Conservation (phyloP, 1,140 invertebrate species). For the Danaus plexippus region DNA sequence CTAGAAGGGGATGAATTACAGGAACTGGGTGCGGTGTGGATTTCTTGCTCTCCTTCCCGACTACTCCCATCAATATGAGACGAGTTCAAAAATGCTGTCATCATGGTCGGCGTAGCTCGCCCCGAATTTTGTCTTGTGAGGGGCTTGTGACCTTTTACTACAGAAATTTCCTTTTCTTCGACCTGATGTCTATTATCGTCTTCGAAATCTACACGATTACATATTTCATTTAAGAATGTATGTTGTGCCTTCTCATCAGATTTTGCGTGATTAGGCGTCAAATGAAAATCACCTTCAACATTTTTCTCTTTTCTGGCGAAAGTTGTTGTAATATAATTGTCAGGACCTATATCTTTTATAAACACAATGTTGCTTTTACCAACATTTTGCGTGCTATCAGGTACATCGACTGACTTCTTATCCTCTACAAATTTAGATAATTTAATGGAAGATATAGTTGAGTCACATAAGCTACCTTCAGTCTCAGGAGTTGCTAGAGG, state of each 20-base stretch:
- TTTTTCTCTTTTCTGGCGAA: slow-evolving; percentile 71
- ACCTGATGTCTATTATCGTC: slow-evolving; percentile 70
- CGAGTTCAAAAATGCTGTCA: slow-evolving; percentile 69
- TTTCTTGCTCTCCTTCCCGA: slow-evolving; percentile 40
- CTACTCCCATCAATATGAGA: slow-evolving; percentile 52
- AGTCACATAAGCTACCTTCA: slow-evolving; percentile 73
- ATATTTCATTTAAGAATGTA: slow-evolving; percentile 67
- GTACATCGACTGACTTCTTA: slow-evolving; percentile 59
- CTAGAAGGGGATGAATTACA: slow-evolving; percentile 59
- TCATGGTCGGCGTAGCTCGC: slow-evolving; percentile 69
- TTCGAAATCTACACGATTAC: slow-evolving; percentile 65
- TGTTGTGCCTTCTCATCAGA: slow-evolving; percentile 66
- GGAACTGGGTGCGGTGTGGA: slow-evolving; percentile 51
- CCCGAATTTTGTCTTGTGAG: slow-evolving; percentile 72
- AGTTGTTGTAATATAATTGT: slow-evolving; percentile 78
- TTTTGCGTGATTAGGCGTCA: slow-evolving; percentile 59
- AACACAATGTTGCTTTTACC: slow-evolving; percentile 71
- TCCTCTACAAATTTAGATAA: slow-evolving; percentile 61
- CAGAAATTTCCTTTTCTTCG: slow-evolving; percentile 69
- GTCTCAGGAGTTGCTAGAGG: slow-evolving; percentile 76
- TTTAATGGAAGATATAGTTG: slow-evolving; percentile 63
- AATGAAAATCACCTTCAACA: slow-evolving; percentile 43
- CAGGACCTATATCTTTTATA: slow-evolving; percentile 76
- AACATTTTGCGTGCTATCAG: slow-evolving; percentile 63
- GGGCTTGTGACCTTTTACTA: slow-evolving; percentile 73